Base-by-base conservation (phyloP, 2,888 invertebrate species). In the Nomada lathburiana region DNA sequence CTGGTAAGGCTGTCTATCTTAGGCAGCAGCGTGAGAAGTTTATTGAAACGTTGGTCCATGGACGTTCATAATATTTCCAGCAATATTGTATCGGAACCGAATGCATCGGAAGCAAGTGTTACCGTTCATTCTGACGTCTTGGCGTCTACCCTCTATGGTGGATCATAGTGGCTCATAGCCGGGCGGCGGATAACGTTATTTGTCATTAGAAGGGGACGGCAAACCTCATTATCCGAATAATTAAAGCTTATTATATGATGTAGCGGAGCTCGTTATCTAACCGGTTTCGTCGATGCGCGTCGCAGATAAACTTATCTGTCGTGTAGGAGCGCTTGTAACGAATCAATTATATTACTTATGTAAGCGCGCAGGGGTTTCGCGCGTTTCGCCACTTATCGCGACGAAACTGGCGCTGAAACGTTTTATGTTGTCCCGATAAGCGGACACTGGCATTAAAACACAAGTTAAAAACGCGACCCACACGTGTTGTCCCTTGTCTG, bases 201-300 rank as follows among this genome's bases (percentile, higher is more conserved):
- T 84, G 84, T 86, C 87, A 86, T 85, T 83, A 82, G 78, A 80
- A 65, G 77, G 76, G 68, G 77, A 70, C 71, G 60, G 74, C 68
- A 75, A 68, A 74, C 7, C 77, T 88, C 85, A 84, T 88, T 88
- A 88, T 80, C 69, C 79, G 86, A 88, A 88, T 88, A 88, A 88
- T 88, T 88, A 88, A 88, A 88, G 79, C 86, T 86, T 86, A 86
- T 86, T 86, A 86, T 88, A 88, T 88, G 86, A 85, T 84, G 85
- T 83, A 76, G 84, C 78, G 68, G 76, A 59, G 83, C 85, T 86
- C 86, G 88, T 88, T 88, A 88, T 88, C 88, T 88, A 86, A 88
- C 88, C 88, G 88, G 88, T 88, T 88, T 85, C 74, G 86, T 81
- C 86, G 88, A 88, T 88, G 77, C 82, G 86, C 74, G 78, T 70